A percentile compares a stretch with the other conserved stretches of the same genome.
Conservation (phyloP, 2,113 vertebrate genomes). For the Brachypteracias leptosomus region DNA sequence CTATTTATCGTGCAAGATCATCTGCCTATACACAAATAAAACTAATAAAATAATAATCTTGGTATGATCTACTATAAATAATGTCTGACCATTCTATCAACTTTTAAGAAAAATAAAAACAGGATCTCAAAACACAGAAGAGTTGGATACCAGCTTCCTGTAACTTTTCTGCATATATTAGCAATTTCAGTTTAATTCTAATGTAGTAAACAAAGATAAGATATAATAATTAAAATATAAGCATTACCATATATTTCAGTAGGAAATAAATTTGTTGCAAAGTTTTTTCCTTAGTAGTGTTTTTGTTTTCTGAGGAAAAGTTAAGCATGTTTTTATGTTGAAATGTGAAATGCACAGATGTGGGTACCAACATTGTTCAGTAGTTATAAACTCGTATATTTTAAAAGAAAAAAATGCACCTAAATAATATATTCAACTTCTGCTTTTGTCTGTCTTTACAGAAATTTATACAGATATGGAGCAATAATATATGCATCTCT, state of each 20-base stretch:
- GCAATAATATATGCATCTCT: background rate
- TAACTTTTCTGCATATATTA: background rate
- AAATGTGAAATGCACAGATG: background rate
- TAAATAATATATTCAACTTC: background rate
- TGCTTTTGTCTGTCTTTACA: background rate
- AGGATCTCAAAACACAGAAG: background rate
- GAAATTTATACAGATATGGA: constrained; percentile 46
- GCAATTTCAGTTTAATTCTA: background rate
- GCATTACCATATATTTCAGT: background rate
- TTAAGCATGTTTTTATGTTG: background rate
- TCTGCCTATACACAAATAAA: background rate
- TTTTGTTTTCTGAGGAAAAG: background rate
- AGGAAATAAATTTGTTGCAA: background rate
- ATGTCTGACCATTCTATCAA: background rate
- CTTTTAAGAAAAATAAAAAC: background rate
- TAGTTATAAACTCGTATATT: background rate
- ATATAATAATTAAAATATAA: background rate
- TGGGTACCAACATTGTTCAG: background rate
- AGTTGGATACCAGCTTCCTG: background rate
- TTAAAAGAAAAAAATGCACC: background rate
- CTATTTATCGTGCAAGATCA: background rate
- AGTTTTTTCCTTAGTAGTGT: background rate
- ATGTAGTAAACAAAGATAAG: background rate
- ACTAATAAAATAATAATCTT: background rate
- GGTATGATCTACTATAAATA: background rate